Base-by-base conservation (phyloP, 1,140 invertebrate species). In the Drosophila subobscura region DNA sequence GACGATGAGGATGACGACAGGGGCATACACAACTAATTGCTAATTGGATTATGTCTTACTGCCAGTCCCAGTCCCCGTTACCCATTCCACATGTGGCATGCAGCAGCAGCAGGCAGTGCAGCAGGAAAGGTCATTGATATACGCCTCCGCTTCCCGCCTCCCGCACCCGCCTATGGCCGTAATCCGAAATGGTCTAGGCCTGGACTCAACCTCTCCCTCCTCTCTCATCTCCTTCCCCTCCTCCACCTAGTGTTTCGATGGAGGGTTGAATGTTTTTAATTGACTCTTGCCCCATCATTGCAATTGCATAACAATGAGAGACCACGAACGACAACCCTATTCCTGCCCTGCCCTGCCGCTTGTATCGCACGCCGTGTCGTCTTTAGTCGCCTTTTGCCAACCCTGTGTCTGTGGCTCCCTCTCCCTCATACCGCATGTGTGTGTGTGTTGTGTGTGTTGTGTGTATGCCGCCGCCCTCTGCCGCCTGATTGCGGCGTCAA, bases 31-130 rank as follows among this genome's bases (percentile, higher is more conserved):
- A 86, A 86, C 81, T 86, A 88, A 85, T 85, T 85, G 83, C 81
- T 85, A 85, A 86, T 86, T 86, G 81, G 81, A 86, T 86, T 86
- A 86, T 86, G 81, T 86, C 83, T 85, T 74, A 61, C 72, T 77
- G 33, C 33, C 33, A 37, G 33, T 37, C 3, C 33, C 25, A 27
- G 25, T 27, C 5, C 25, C 25, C 25, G 25, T 27, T 27, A 6
- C 29, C 33, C 33, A 37, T 37, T 33, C 33, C 10, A 37, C 33
- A 37, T 37, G 33, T 12, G 33, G 33, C 33, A 37, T 37, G 55
- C 37, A 50, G 20, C 40, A 60, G 55, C 37, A 50, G 20, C 40
- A 60, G 70, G 71, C 58, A 63, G 56, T 70, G 65, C 33, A 68
- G 72, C 47, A 73, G 77, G 71, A 73, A 79, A 77, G 83, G 81